A percentile compares a stretch with the other conserved stretches of the same genome.
Evolutionary conservation across 2,888 invertebrate species (phyloP).

Genomic region (Drosophila infuscata): DNA sequence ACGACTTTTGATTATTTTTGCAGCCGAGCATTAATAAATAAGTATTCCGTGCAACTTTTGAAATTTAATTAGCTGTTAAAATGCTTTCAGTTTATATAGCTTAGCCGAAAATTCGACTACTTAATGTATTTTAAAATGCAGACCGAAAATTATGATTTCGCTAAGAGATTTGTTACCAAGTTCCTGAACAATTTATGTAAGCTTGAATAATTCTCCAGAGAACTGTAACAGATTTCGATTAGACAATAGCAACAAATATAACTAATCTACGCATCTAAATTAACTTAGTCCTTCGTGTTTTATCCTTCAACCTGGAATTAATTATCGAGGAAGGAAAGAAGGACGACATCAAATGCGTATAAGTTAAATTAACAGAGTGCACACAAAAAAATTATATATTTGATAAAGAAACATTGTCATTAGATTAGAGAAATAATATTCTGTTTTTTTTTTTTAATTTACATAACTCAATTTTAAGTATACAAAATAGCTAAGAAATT

Average conservation of each 20-base stretch:
- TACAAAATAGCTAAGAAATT: neutral
- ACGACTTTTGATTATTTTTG: constrained; percentile 58
- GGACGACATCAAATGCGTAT: constrained; percentile 3
- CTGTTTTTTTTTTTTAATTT: neutral
- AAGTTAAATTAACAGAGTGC: constrained; percentile 56
- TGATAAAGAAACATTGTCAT: neutral
- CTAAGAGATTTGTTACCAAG: constrained; percentile 27
- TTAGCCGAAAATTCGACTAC: constrained; percentile 28
- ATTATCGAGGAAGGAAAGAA: neutral
- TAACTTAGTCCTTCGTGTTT: neutral
- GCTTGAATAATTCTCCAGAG: no score
- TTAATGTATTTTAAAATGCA: constrained; percentile 28
- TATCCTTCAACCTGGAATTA: neutral
- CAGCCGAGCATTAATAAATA: constrained; percentile 44
- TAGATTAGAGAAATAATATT: neutral
- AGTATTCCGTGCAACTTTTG: constrained; percentile 38
- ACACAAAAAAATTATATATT: neutral
- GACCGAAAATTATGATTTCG: neutral
- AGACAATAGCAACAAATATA: neutral
- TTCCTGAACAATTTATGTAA: neutral
- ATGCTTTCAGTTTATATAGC: constrained; percentile 25
- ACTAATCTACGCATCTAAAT: neutral
- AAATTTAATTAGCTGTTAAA: constrained; percentile 59
- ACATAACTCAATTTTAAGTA: neutral
- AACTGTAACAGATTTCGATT: neutral